A percentile compares a stretch with the other conserved stretches of the same genome.
phyloP scores from a whole-genome alignment of 1,140 invertebrate species.

The Dysdera silvatica region DNA sequence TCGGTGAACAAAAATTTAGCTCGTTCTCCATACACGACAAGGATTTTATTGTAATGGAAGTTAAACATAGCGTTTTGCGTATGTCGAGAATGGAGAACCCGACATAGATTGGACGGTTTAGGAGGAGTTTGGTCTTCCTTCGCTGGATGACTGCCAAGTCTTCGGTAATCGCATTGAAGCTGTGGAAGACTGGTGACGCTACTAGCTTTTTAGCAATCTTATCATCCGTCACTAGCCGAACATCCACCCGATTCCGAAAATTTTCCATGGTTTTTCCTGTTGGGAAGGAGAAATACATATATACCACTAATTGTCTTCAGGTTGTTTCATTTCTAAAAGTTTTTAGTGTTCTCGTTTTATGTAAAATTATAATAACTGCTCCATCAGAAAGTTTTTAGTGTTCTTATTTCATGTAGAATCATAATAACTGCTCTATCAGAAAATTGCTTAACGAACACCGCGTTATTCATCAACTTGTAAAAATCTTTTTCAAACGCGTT shows the following conservation, averaged over 20 bases:
- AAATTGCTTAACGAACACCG: too few relatives aligned
- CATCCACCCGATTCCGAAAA: not conserved
- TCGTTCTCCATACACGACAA: constrained; percentile 1
- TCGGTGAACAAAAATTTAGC: constrained; percentile 3
- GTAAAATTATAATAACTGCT: too few relatives aligned
- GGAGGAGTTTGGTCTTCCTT: not conserved
- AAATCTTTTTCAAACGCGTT: too few relatives aligned
- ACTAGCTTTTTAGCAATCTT: not conserved
- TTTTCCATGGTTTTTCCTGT: constrained; percentile 9
- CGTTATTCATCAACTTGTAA: too few relatives aligned
- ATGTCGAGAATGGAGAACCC: constrained; percentile 9
- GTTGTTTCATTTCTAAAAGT: too few relatives aligned
- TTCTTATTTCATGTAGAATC: too few relatives aligned
- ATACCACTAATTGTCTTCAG: too few relatives aligned
- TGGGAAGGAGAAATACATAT: too few relatives aligned
- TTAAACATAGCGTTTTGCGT: constrained; percentile 37
- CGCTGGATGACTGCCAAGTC: not conserved
- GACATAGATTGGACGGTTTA: constrained; percentile 12
- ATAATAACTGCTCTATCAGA: too few relatives aligned
- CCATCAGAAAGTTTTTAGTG: too few relatives aligned
- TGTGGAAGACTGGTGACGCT: constrained; percentile 34
- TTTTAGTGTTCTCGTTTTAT: too few relatives aligned
- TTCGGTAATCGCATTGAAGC: constrained; percentile 19
- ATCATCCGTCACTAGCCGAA: not conserved
- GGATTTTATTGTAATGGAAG: constrained; percentile 35